phyloP scores from a whole-genome alignment of 2,888 invertebrate species.

The Arrhopalites spinosus region DNA sequence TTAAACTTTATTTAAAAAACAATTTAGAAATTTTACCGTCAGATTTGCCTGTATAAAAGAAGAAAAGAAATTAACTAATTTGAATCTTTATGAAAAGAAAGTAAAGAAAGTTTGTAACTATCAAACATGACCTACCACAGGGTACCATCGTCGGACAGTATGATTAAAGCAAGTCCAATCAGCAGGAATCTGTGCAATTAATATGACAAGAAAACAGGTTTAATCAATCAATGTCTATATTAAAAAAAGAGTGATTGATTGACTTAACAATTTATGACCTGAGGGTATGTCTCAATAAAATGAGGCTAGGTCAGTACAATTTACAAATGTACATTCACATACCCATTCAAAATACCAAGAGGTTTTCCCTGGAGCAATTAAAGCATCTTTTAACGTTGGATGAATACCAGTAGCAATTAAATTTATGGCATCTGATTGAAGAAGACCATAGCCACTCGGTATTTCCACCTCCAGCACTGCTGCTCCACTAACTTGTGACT shows the following conservation, averaged over 20 bases:
- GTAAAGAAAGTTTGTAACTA: too few relatives aligned
- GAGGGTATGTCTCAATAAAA: not conserved
- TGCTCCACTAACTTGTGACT: slow-evolving; percentile 59
- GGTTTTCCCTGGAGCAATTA: slow-evolving; percentile 58
- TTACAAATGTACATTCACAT: slow-evolving; percentile 52
- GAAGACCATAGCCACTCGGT: slow-evolving; percentile 62
- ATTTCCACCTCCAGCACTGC: slow-evolving; percentile 61
- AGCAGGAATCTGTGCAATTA: slow-evolving; percentile 56
- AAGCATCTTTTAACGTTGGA: slow-evolving; percentile 58
- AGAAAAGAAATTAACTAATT: too few relatives aligned
- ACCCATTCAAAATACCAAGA: slow-evolving; percentile 63
- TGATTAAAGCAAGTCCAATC: slow-evolving; percentile 63
- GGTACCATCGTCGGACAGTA: slow-evolving; percentile 64
- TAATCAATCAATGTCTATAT: not conserved
- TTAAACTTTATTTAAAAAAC: too few relatives aligned
- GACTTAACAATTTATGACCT: not conserved
- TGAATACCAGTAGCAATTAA: slow-evolving; percentile 56
- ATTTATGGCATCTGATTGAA: slow-evolving; percentile 61
- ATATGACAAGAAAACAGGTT: slow-evolving; percentile 48
- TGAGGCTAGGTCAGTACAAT: too few relatives aligned
- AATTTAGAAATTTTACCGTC: too few relatives aligned
- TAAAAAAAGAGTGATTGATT: not conserved
- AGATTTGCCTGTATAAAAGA: too few relatives aligned
- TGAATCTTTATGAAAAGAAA: too few relatives aligned
- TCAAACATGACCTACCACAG: too few relatives aligned